These are phyloP conservation scores for Diplogasteroides magnus DNA, from an alignment of 1,140 invertebrate species.

Conservation along the genomic window DNA sequence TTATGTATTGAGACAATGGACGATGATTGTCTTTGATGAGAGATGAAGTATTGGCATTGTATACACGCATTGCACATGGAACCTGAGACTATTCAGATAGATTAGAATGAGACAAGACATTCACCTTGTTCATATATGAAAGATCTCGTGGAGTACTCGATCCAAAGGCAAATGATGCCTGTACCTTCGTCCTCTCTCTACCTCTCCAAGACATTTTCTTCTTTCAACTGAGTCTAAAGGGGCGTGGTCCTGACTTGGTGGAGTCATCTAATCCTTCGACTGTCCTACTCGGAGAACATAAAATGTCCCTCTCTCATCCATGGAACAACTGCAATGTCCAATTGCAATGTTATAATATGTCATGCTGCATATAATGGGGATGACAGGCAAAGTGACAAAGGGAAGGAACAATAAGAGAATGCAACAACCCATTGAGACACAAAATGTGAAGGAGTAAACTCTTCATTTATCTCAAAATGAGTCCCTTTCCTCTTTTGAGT, in stretches of 20 bases:
- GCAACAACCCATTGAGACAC: slow-evolving; percentile 11
- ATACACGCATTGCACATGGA: slow-evolving; percentile 12
- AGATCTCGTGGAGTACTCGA: slow-evolving; percentile 26
- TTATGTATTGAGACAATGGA: slow-evolving; percentile 17
- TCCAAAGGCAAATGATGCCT: slow-evolving; percentile 25
- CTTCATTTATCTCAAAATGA: too few relatives aligned
- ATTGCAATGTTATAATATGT: neutral
- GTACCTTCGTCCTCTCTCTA: slow-evolving; percentile 13
- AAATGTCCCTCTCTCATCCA: too few relatives aligned
- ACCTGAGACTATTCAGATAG: slow-evolving; percentile 9
- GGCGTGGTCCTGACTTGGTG: too few relatives aligned
- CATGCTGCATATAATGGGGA: neutral
- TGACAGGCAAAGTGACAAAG: slow-evolving; percentile 1
- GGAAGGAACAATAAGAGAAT: slow-evolving; percentile 13
- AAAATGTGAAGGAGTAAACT: too few relatives aligned
- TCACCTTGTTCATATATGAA: slow-evolving; percentile 27
- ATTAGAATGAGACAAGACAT: neutral
- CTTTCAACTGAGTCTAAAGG: neutral
- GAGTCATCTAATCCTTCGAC: too few relatives aligned
- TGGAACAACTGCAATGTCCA: neutral
- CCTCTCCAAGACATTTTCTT: slow-evolving; percentile 23
- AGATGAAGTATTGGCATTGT: slow-evolving; percentile 14
- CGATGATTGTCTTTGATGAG: slow-evolving; percentile 1
- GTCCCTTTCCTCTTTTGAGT: too few relatives aligned
- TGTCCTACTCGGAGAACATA: too few relatives aligned